These are phyloP conservation scores for Caenorhabditis briggsae DNA, from an alignment of 1,140 invertebrate species.

Conservation along the genomic window DNA sequence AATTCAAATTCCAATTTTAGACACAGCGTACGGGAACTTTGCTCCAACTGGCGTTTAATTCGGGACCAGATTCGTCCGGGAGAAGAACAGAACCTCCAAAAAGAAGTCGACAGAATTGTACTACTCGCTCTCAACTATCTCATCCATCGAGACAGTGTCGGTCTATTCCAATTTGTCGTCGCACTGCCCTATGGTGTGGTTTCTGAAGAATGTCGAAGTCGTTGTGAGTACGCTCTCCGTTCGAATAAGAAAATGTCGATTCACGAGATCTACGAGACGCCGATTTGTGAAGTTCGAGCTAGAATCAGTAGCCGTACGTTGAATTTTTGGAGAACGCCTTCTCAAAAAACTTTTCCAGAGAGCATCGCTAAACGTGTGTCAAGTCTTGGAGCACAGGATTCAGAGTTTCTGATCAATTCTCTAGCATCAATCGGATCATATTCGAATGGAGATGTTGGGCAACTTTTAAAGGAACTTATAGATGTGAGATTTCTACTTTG, in stretches of 20 bases:
- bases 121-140: constrained; percentile 62
- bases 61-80: constrained; percentile 39
- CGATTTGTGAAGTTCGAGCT: constrained; percentile 50
- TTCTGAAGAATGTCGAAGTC: constrained; percentile 62
- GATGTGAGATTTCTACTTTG: constrained; percentile 51
- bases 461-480: constrained; percentile 59
- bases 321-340: not conserved
- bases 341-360: not conserved
- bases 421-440: constrained; percentile 58
- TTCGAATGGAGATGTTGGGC: constrained; percentile 41
- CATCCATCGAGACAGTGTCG: constrained; percentile 55
- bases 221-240: constrained; percentile 60
- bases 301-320: constrained; percentile 27
- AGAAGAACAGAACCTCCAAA: constrained; percentile 55
- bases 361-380: constrained; percentile 12
- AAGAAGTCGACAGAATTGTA: constrained; percentile 63
- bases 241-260: constrained; percentile 41
- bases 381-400: constrained; percentile 41
- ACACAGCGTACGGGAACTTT: constrained; percentile 60
- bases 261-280: constrained; percentile 56
- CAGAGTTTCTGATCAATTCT: constrained; percentile 63
- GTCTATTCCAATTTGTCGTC: constrained; percentile 64
- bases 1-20: constrained; percentile 21
- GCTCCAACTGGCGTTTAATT: constrained; percentile 50
- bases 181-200: constrained; percentile 61